These are phyloP conservation scores for Lasius platythorax DNA, from an alignment of 2,888 invertebrate genomes.

Conservation along the genomic window DNA sequence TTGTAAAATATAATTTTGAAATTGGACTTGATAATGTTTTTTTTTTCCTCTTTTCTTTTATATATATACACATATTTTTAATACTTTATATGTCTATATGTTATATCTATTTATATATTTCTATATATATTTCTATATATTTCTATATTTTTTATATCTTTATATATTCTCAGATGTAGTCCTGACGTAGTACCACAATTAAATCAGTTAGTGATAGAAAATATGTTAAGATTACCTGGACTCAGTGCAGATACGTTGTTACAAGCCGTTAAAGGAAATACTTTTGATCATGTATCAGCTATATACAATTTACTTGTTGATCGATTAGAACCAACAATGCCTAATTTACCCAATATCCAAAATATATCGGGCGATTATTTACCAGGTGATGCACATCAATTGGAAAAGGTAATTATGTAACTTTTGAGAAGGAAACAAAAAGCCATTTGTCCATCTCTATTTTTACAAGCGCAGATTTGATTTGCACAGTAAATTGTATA, in stretches of 20 bases:
- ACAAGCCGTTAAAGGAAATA: constrained; percentile 92
- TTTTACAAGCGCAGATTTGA: neutral
- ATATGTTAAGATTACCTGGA: constrained; percentile 93
- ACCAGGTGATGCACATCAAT: constrained; percentile 87
- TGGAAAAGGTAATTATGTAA: constrained; percentile 87
- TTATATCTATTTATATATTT: neutral
- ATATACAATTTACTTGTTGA: constrained; percentile 97
- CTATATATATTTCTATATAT: neutral
- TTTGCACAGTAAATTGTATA: neutral
- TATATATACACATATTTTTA: too few species aligned
- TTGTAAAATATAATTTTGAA: too few species aligned
- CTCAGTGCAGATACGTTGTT: constrained; percentile 91
- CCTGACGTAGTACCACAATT: constrained; percentile 84
- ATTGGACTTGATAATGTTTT: too few species aligned
- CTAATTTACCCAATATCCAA: constrained; percentile 84
- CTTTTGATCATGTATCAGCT: constrained; percentile 97
- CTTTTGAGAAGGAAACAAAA: neutral
- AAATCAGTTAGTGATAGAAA: constrained; percentile 92
- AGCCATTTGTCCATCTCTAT: neutral
- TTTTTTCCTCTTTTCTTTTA: too few species aligned
- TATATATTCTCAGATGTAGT: constrained; percentile 74
- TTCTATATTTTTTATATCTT: neutral
- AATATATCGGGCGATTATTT: constrained; percentile 84
- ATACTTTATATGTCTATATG: neutral
- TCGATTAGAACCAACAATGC: constrained; percentile 87